phyloP scores from a whole-genome alignment of 2,113 vertebrate genomes.

The Periophthalmodon schlosseri region DNA sequence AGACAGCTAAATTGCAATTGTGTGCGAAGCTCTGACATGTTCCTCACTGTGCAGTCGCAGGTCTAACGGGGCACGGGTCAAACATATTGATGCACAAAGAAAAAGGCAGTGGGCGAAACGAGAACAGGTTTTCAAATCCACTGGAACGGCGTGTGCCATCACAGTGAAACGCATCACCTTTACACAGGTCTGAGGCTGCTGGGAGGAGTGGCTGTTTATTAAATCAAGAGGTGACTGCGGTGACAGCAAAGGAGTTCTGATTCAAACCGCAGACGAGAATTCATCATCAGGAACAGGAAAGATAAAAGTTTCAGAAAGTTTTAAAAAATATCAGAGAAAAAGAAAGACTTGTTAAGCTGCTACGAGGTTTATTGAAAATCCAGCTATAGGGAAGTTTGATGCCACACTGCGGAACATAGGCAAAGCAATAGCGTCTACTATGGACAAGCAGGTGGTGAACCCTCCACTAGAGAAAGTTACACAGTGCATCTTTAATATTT shows the following conservation, averaged over 20 bases:
- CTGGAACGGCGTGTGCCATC: neutral
- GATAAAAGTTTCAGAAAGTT: neutral
- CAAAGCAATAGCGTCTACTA: too few relatives aligned
- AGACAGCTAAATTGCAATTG: slow-evolving; percentile 6
- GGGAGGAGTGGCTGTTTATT: neutral
- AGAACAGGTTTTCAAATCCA: neutral
- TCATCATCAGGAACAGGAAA: neutral
- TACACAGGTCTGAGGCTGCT: neutral
- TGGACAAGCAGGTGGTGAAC: too few relatives aligned
- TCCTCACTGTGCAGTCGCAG: neutral
- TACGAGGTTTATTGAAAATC: neutral
- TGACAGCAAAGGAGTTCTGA: neutral
- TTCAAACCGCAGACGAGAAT: neutral
- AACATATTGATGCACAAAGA: neutral
- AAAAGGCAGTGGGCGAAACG: neutral
- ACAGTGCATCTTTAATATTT: too few relatives aligned
- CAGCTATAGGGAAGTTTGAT: too few relatives aligned
- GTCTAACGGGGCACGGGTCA: neutral
- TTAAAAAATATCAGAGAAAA: neutral
- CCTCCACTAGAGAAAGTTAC: too few relatives aligned
- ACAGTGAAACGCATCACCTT: neutral
- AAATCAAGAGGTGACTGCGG: slow-evolving; percentile 4
- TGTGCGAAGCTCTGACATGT: neutral
- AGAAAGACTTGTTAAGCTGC: too few relatives aligned
- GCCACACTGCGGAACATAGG: too few relatives aligned